phyloP scores from a whole-genome alignment of 2,113 vertebrate species.

The Eudorcas thomsonii region DNA sequence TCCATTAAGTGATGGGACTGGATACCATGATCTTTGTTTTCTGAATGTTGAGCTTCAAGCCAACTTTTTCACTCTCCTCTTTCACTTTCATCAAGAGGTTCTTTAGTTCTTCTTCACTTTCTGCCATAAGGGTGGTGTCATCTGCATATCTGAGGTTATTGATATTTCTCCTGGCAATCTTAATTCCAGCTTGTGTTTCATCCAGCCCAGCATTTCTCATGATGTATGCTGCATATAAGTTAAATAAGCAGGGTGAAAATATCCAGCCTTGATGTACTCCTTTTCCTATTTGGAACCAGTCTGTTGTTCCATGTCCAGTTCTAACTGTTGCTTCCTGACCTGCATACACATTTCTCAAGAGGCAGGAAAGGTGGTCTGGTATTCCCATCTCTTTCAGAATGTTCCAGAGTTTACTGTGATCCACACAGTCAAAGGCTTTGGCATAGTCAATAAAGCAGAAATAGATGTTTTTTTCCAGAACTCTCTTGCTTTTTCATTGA shows the following conservation, averaged over 20 bases:
- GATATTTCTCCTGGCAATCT: background rate
- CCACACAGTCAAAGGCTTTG: background rate
- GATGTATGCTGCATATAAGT: background rate
- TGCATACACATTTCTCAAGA: background rate
- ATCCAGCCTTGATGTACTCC: accelerated
- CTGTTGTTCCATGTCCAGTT: background rate
- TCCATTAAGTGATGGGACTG: background rate
- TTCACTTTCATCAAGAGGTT: background rate
- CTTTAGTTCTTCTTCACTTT: background rate
- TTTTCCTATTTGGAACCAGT: background rate
- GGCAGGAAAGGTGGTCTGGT: background rate
- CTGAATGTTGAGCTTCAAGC: background rate
- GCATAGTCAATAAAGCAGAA: background rate
- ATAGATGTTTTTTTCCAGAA: background rate
- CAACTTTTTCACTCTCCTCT: background rate
- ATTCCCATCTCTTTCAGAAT: background rate
- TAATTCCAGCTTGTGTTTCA: background rate
- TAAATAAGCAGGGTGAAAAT: background rate
- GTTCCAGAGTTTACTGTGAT: background rate
- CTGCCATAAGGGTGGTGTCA: background rate
- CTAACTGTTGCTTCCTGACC: background rate
- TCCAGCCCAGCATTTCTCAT: background rate
- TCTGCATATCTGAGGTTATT: background rate
- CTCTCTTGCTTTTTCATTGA: background rate
- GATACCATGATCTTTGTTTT: background rate